Conservation (phyloP, 2,797 vertebrate genomes). For the Pangasius djambal region DNA sequence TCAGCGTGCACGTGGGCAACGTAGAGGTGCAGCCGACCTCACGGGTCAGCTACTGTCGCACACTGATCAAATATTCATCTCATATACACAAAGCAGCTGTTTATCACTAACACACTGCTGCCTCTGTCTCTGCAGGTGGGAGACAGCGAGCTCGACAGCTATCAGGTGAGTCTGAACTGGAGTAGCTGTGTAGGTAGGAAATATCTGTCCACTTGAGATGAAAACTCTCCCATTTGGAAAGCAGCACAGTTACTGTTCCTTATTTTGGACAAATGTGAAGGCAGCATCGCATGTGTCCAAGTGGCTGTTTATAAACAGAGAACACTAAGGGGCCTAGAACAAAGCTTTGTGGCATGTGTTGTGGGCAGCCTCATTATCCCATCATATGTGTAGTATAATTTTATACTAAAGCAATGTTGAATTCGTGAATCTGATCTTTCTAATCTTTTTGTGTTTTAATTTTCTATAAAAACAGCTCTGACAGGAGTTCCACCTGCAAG, state of each 20-base stretch:
- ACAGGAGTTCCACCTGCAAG: no score
- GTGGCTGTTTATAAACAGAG: background rate
- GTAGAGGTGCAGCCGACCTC: conserved; percentile 80
- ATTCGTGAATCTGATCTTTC: background rate
- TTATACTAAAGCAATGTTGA: background rate
- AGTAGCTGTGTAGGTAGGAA: background rate
- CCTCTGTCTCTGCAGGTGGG: conserved; percentile 70
- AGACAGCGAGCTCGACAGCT: conserved; percentile 95
- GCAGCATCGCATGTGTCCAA: background rate
- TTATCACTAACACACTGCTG: background rate
- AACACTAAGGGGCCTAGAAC: background rate
- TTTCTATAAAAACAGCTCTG: background rate
- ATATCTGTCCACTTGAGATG: background rate
- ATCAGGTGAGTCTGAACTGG: conserved; percentile 81
- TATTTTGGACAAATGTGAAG: background rate
- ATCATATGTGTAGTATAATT: background rate
- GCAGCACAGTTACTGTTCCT: background rate
- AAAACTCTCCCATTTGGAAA: background rate
- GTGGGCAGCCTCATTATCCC: background rate
- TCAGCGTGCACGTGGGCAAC: conserved; percentile 88
- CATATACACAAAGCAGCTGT: background rate
- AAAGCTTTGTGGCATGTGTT: background rate
- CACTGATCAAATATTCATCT: background rate
- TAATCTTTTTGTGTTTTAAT: no score
- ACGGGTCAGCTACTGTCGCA: conserved; percentile 67